phyloP scores from a whole-genome alignment of 2,888 invertebrate genomes.

The Dicyrtomina minuta region DNA sequence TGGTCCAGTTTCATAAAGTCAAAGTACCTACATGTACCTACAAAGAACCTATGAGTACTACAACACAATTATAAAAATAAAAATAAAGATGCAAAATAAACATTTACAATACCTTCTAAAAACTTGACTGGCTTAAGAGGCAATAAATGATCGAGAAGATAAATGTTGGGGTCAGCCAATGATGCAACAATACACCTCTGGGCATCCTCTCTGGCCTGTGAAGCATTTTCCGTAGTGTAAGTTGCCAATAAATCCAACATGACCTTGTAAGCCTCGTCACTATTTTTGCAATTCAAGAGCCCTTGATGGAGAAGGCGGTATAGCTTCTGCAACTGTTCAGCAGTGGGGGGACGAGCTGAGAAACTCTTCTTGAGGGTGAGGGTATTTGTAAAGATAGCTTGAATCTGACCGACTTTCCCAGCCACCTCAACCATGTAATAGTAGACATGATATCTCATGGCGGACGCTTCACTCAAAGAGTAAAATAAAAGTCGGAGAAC shows the following conservation, averaged over 20 bases:
- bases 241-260: conserved; percentile 96
- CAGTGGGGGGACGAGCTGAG: conserved; percentile 74
- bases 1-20: too few relatives aligned
- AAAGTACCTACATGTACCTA: too few relatives aligned
- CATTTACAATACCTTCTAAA: conserved; percentile 64
- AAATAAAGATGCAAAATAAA: too few relatives aligned
- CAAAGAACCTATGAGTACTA: too few relatives aligned
- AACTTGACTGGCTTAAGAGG: conserved; percentile 91
- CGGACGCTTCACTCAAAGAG: conserved; percentile 79
- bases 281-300: conserved; percentile 79
- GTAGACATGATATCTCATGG: conserved; percentile 88
- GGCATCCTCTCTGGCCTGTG: conserved; percentile 94
- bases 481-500: conserved; percentile 91
- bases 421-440: conserved; percentile 87
- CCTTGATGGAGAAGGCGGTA: conserved; percentile 75
- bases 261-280: conserved; percentile 60
- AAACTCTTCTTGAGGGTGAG: conserved; percentile 80
- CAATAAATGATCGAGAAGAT: conserved; percentile 89
- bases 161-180: conserved; percentile 90
- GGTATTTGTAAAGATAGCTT: conserved; percentile 79
- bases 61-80: too few relatives aligned
- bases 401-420: conserved; percentile 80
- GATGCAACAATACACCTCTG: conserved; percentile 94
- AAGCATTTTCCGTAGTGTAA: conserved; percentile 94
- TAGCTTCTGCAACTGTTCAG: conserved; percentile 60